Evolutionary conservation across 2,113 vertebrate genomes (phyloP), one percentile per base, ranked within the genome.

Genomic region (Lucifuga dentata): DNA sequence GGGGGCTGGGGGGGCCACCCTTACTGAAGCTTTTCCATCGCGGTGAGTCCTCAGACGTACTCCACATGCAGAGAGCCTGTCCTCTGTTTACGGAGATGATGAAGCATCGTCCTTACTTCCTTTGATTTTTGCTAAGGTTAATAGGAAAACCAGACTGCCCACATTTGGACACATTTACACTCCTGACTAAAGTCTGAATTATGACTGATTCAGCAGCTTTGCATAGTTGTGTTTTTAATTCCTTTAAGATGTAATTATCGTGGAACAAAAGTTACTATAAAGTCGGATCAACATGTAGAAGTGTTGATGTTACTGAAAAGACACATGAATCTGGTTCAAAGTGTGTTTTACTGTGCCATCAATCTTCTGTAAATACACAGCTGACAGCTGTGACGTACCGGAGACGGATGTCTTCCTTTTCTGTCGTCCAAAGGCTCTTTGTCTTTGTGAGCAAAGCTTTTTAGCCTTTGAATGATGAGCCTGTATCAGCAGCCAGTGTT

Each of bases 81-180:
- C 66, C 73, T 86, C 68, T 89, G 83, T 88, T 91, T 88, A 90
- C 76, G 88, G 88, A 89, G 88, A 84, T 80, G 52, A 57, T 83
- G 73, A 86, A 78, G 78, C 81, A 48, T 21, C 65, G 36, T 78
- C 71, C 68, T 71, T 60, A 46, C 60, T 78, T 75, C 77, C 86
- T 73, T 46, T 48, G 5, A 56, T 80, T 51, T 29, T 29, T 16
- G n/a, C 10, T 43, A 5, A 75, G 43, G 35, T 56, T 81, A 72
- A 88, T 74, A 56, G 62, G 77, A 56, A 65, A 75, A 85, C 48
- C 83, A 86, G 76, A 79, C 52, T 43, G 56, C 23, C 17, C 38
- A 58, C 56, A 8, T 45, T 45, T 21, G 20, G n/a, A n/a, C n/a
- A n/a, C 43, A 21, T 17, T 45, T 4, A 21, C 1, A 43, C 9